Conservation (phyloP, 2,888 invertebrate genomes). For the Amblyjoppa fuscipennis region DNA sequence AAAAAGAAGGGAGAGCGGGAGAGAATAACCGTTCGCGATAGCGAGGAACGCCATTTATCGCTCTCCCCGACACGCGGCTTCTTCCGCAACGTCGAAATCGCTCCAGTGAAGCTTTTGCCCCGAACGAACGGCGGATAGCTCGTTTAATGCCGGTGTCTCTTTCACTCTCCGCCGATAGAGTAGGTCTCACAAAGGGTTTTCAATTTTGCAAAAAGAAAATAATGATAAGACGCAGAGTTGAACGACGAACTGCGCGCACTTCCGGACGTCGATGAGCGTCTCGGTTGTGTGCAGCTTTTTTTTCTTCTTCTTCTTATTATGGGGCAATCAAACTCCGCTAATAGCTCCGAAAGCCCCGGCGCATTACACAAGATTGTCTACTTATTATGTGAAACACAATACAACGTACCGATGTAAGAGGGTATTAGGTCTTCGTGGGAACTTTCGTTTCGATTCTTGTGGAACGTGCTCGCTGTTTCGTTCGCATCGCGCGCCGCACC, state of each 20-base stretch:
- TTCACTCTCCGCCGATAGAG: not conserved
- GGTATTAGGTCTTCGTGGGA: constrained; percentile 55
- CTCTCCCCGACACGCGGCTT: constrained; percentile 41
- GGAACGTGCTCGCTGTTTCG: constrained; percentile 52
- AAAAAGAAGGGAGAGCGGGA: not conserved
- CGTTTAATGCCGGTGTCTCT: not conserved
- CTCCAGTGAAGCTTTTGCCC: constrained; percentile 22
- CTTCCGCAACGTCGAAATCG: constrained; percentile 34
- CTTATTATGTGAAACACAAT: constrained; percentile 6
- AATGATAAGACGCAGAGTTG: not conserved
- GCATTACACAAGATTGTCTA: constrained; percentile 33
- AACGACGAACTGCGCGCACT: not conserved
- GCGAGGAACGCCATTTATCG: constrained; percentile 50
- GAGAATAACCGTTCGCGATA: constrained; percentile 54
- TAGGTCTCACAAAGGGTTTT: not conserved
- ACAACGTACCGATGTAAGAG: not conserved
- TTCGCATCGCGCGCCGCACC: constrained; percentile 58
- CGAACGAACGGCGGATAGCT: constrained; percentile 3
- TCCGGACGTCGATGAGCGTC: not conserved
- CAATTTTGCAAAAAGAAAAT: too few relatives aligned
- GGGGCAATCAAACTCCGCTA: not conserved
- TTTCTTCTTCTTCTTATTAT: not conserved
- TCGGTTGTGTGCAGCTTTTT: not conserved
- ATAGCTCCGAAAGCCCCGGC: constrained; percentile 13
- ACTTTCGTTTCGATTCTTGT: constrained; percentile 44